Evolutionary conservation across 2,888 invertebrate genomes (phyloP).

Genomic region (Papilio protenor): DNA sequence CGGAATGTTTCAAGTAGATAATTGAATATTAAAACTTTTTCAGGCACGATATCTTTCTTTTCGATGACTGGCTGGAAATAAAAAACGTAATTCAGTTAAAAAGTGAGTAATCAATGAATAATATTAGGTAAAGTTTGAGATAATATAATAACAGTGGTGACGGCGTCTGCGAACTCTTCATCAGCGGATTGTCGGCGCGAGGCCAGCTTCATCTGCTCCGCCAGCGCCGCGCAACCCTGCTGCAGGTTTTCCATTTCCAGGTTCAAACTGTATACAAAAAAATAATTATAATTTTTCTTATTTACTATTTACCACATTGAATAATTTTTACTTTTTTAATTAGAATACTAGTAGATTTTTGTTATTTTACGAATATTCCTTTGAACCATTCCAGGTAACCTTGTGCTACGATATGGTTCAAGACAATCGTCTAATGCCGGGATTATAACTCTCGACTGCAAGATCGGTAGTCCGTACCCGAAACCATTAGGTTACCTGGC

Average conservation of each 20-base stretch:
- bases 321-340: no score
- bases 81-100: slow-evolving; percentile 3
- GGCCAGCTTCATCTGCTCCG: slow-evolving; percentile 55
- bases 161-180: slow-evolving; percentile 83
- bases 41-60: slow-evolving; percentile 75
- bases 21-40: slow-evolving; percentile 67
- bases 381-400: no score
- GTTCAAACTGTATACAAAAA: slow-evolving; percentile 55
- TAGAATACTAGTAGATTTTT: no score
- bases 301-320: not conserved
- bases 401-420: no score
- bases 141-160: slow-evolving; percentile 76
- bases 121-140: not conserved
- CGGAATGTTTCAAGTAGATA: slow-evolving; percentile 71
- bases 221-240: slow-evolving; percentile 64
- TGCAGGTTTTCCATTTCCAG: slow-evolving; percentile 62
- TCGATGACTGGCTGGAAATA: slow-evolving; percentile 75
- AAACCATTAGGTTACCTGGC: no score
- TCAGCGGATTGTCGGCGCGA: slow-evolving; percentile 76
- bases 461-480: no score
- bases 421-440: no score
- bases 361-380: no score
- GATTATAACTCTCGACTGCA: no score
- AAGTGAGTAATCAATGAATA: not conserved
- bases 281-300: not conserved